These are phyloP conservation scores for Caenorhabditis doughertyi DNA, from an alignment of 2,888 invertebrate species.

Conservation along the genomic window DNA sequence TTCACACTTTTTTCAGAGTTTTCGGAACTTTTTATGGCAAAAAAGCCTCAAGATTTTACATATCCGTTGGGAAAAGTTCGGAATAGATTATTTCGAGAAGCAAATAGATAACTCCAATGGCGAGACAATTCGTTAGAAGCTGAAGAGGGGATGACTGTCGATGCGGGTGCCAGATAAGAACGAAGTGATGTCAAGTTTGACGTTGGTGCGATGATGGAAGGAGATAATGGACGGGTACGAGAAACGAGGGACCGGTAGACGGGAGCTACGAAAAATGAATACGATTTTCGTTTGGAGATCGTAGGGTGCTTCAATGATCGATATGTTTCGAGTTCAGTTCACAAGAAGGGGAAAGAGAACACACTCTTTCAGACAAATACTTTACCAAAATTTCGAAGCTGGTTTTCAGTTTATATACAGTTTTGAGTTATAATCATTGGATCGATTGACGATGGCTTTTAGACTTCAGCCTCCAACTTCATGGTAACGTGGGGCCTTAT, in stretches of 20 bases:
- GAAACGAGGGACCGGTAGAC: neutral
- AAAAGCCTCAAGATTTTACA: neutral
- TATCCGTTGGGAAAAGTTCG: neutral
- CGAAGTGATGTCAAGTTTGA: constrained; percentile 9
- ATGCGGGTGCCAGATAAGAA: constrained; percentile 2
- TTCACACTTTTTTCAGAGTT: neutral
- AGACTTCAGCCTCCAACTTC: no score
- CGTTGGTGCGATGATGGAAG: neutral
- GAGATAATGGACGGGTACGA: neutral
- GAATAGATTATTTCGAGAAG: neutral
- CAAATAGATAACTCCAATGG: neutral
- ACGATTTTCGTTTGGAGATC: neutral
- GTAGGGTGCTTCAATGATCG: no score
- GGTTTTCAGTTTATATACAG: no score
- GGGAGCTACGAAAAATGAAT: neutral
- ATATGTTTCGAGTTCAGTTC: no score
- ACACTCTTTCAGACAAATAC: no score
- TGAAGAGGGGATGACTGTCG: no score
- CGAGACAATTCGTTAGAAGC: constrained; percentile 2
- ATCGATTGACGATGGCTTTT: no score
- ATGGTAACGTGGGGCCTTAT: no score
- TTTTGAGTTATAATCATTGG: no score
- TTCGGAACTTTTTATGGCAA: neutral
- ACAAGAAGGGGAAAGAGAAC: no score
- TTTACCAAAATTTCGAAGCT: no score